Conservation (phyloP, 2,888 invertebrate genomes). For the Spatulosminthurus flaviceps region DNA sequence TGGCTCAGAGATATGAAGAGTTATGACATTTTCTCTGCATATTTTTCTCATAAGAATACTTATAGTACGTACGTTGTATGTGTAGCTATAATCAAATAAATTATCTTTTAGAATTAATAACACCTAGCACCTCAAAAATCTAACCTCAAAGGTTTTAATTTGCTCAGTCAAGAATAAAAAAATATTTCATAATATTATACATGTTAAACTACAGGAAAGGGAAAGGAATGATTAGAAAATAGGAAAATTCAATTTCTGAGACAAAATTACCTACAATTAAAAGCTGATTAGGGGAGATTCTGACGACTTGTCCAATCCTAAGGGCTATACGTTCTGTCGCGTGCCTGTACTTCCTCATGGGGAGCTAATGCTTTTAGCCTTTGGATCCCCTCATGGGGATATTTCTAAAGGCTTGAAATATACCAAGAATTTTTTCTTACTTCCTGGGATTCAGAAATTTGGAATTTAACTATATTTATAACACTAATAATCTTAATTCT, state of each 20-base stretch:
- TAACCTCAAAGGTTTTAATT: no score
- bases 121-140: no score
- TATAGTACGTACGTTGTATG: not conserved
- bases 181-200: not conserved
- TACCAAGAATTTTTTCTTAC: not conserved
- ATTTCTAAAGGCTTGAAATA: not conserved
- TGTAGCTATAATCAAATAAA: not conserved
- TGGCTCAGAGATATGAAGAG: not conserved
- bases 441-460: not conserved
- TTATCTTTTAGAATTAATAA: not conserved
- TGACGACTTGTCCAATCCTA: not conserved
- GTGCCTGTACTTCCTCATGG: slow-evolving; percentile 42
- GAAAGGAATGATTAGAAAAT: not conserved
- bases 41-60: not conserved
- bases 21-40: slow-evolving; percentile 4
- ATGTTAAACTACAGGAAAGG: slow-evolving; percentile 6
- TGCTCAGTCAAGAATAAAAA: no score
- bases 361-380: not conserved
- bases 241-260: not conserved
- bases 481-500: not conserved
- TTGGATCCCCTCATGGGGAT: not conserved
- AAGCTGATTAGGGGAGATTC: slow-evolving; percentile 3
- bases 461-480: not conserved
- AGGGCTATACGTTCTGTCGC: slow-evolving; percentile 13
- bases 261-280: slow-evolving; percentile 13